phyloP scores from a whole-genome alignment of 2,113 vertebrate species.

The rat (Rattus norvegicus) region DNA sequence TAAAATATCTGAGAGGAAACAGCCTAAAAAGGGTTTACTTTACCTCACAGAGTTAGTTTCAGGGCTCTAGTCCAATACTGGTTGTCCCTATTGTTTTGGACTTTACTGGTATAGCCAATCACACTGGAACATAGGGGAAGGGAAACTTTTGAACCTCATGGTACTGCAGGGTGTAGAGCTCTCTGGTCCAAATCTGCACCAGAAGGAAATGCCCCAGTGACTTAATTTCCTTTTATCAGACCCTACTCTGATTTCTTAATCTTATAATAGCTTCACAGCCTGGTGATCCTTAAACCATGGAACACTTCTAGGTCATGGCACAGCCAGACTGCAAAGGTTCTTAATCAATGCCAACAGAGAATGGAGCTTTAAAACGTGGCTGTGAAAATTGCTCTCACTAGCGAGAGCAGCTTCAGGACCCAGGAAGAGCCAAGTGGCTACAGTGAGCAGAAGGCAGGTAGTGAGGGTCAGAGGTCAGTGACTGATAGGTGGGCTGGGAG shows the following conservation, averaged over 20 bases:
- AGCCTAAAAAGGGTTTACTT: not conserved
- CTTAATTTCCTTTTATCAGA: not conserved
- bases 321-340: not conserved
- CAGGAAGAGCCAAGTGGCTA: not conserved
- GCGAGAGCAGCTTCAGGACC: not conserved
- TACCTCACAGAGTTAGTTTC: not conserved
- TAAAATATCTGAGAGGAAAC: not conserved
- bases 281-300: not conserved
- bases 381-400: conserved; percentile 5
- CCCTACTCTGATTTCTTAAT: not conserved
- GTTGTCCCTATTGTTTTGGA: not conserved
- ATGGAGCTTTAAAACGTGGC: not conserved
- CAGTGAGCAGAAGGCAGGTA: not conserved
- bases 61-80: not conserved
- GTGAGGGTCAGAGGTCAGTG: not conserved
- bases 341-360: not conserved
- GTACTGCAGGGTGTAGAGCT: not conserved
- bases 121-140: not conserved
- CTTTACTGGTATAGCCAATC: not conserved
- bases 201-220: not conserved
- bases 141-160: not conserved
- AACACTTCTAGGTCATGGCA: not conserved
- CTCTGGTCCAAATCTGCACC: not conserved
- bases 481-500: not conserved
- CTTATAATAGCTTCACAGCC: not conserved